Evolutionary conservation across 53 echinoderm and acorn worm species (phyloP).

Genomic region (Astropecten irregularis): DNA sequence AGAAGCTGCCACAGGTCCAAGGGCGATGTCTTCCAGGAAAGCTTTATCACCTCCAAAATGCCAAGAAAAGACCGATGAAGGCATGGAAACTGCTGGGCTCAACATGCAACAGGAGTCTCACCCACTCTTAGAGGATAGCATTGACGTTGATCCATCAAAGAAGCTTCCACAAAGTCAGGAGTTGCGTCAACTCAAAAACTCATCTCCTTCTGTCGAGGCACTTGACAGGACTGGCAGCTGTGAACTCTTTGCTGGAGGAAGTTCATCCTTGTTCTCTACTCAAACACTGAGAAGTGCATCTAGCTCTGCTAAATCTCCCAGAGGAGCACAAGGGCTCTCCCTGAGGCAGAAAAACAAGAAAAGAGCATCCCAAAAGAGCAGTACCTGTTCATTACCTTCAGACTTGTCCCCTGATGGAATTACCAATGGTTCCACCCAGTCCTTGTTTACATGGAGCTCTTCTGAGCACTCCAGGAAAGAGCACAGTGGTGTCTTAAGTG

Average conservation of each 20-base stretch:
- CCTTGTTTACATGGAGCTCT: not conserved
- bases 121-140: constrained; percentile 31
- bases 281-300: constrained; percentile 3
- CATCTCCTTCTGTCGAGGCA: not conserved
- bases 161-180: constrained; percentile 2
- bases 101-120: not conserved
- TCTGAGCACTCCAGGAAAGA: constrained; percentile 12
- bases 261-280: constrained; percentile 9
- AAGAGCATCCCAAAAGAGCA: not conserved
- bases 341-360: not conserved
- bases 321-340: not conserved
- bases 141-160: not conserved
- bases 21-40: too few species aligned
- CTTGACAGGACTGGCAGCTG: not conserved
- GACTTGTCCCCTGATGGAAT: not conserved
- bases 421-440: not conserved
- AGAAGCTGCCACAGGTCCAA: not conserved
- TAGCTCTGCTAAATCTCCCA: not conserved
- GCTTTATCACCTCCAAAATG: too few species aligned
- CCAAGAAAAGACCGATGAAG: too few species aligned
- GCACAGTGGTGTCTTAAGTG: not conserved
- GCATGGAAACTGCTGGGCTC: too few species aligned
- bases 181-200: too few species aligned
- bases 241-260: not conserved
- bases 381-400: not conserved